These are phyloP conservation scores for Drosophila busckii DNA, from an alignment of 1,140 invertebrate genomes.

Conservation along the genomic window DNA sequence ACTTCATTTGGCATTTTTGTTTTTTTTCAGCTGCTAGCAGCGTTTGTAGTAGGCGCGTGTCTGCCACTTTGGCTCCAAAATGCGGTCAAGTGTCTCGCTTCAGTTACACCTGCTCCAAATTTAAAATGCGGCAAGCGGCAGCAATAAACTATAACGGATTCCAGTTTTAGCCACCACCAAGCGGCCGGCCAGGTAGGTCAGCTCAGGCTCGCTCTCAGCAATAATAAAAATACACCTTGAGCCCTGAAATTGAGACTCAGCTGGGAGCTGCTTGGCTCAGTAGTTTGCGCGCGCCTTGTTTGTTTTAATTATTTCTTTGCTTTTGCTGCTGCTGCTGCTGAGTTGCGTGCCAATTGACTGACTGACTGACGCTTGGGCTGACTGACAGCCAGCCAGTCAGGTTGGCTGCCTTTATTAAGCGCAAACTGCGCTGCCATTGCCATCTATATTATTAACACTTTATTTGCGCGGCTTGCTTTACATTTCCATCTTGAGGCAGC, in stretches of 20 bases:
- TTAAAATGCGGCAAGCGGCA: conserved; percentile 49
- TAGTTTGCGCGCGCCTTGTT: conserved; percentile 72
- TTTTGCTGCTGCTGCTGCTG: conserved; percentile 44
- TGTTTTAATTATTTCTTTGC: conserved; percentile 77
- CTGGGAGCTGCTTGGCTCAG: conserved; percentile 49
- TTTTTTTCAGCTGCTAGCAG: conserved; percentile 69
- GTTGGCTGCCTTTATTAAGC: conserved; percentile 69
- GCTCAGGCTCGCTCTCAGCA: conserved; percentile 26
- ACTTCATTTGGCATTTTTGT: no score
- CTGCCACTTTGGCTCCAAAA: conserved; percentile 52
- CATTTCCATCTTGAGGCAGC: conserved; percentile 24
- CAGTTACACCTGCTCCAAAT: conserved; percentile 72
- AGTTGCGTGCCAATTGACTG: conserved; percentile 60
- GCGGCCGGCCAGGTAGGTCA: conserved; percentile 58
- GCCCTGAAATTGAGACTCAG: conserved; percentile 15
- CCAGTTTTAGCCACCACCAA: conserved; percentile 62
- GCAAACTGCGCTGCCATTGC: conserved; percentile 67
- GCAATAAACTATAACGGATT: conserved; percentile 77
- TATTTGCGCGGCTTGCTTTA: conserved; percentile 50
- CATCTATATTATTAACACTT: conserved; percentile 77
- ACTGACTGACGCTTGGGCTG: conserved; percentile 11
- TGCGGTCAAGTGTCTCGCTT: conserved; percentile 66
- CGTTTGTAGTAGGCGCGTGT: conserved; percentile 60
- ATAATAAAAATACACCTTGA: conserved; percentile 32
- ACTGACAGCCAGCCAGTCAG: conserved; percentile 36